Conservation (phyloP, 2,797 vertebrate species). For the Megalops cyprinoides region DNA sequence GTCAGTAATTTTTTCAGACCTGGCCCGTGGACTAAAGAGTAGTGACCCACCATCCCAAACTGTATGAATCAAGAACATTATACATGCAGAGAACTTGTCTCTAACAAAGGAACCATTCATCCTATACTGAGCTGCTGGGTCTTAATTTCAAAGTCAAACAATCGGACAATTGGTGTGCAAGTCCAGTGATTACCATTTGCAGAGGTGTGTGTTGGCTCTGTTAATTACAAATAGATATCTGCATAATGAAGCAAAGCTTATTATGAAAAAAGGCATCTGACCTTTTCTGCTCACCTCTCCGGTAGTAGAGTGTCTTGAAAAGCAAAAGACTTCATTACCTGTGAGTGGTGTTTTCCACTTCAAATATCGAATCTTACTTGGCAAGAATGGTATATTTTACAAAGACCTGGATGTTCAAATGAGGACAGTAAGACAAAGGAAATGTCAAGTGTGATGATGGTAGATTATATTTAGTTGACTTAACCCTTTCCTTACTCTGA, state of each 20-base stretch:
- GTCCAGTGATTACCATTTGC: not conserved
- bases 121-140: not conserved
- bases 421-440: not conserved
- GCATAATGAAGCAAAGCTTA: not conserved
- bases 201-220: not conserved
- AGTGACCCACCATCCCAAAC: no score
- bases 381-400: not conserved
- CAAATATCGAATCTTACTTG: not conserved
- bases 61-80: no score
- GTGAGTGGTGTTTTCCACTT: not conserved
- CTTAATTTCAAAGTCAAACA: conserved; percentile 3
- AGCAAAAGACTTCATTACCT: not conserved
- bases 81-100: no score
- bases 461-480: not conserved
- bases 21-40: no score
- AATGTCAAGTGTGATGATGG: not conserved
- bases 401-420: not conserved
- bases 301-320: not conserved
- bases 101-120: conserved; percentile 7
- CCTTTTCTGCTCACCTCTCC: not conserved
- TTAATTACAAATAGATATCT: not conserved
- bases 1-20: no score
- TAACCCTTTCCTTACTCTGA: not conserved
- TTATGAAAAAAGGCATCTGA: not conserved
- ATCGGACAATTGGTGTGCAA: not conserved